Evolutionary conservation across 2,888 invertebrate genomes (phyloP).

Genomic region (Clivina fossor): DNA sequence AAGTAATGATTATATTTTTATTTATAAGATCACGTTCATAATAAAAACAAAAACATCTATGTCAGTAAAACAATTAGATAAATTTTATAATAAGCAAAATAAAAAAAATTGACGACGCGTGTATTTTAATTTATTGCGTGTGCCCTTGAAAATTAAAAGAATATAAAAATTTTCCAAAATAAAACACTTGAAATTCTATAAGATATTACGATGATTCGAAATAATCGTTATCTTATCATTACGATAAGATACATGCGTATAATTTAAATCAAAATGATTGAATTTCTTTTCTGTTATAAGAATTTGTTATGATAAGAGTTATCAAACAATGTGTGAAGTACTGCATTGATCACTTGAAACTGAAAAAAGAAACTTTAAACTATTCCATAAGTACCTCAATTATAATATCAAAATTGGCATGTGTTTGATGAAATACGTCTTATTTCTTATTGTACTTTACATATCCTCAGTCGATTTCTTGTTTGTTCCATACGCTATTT

Average conservation of each 20-base stretch:
- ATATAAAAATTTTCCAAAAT: conserved; percentile 26
- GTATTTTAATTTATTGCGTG: conserved; percentile 6
- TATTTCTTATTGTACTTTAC: too few relatives aligned
- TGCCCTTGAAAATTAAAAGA: conserved; percentile 22
- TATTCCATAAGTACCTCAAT: too few relatives aligned
- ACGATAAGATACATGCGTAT: conserved; percentile 23
- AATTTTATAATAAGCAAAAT: conserved; percentile 4
- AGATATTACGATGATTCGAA: conserved; percentile 16
- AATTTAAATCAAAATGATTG: conserved; percentile 27
- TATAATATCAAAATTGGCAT: too few relatives aligned
- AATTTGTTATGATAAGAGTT: conserved; percentile 15
- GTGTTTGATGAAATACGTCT: too few relatives aligned
- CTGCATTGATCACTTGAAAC: conserved; percentile 15
- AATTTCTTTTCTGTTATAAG: conserved; percentile 11
- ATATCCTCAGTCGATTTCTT: too few relatives aligned
- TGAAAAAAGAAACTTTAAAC: conserved; percentile 4
- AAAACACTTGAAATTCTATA: conserved; percentile 25
- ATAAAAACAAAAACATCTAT: neutral
- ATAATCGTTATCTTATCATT: conserved; percentile 23
- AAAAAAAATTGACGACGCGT: conserved; percentile 16
- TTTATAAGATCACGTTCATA: neutral
- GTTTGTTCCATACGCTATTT: too few relatives aligned
- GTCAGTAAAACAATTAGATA: neutral
- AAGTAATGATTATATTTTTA: too few relatives aligned
- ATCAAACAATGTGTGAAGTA: too few relatives aligned